Base-by-base conservation (phyloP, 2,797 vertebrate species). In the Euphonia xanthogaster region DNA sequence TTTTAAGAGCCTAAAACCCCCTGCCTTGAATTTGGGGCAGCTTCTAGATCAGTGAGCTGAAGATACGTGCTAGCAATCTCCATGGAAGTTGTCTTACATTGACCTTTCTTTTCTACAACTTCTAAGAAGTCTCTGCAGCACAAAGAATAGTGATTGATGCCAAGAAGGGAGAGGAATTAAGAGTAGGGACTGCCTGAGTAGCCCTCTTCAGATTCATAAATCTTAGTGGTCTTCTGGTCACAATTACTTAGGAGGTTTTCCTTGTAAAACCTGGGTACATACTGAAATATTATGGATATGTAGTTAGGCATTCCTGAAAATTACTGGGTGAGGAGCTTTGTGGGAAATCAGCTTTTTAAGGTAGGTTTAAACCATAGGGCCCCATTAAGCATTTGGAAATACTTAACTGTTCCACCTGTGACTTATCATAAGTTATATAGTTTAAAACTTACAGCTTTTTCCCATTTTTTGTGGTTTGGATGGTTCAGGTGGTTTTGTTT, bases 21-120 rank as follows among this genome's bases (percentile, higher is more conserved):
- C 20, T 90, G 37, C 33, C 33, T 40, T 1, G 3, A 60, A 48
- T 63, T 63, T 19, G 13, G 54, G 30, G 30, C 25, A 53, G n/a
- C 55, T 88, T 39, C 19, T 88, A 17, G 31, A 51, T 80, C 25
- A 65, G 2, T 1, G 5, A 57, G 27, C 44, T 88, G 27, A 68
- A 76, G 33, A n/a, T 20, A 4, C 0, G 1, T 7, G 6, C 15
- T 63, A 30, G 53, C 15, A 37, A 4, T 30, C 16, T n/a, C 30
- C 1, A 0, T 21, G n/a, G n/a, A 72, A 61, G 2, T 37, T 57
- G 16, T 54, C 23, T 68, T 37, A 6, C 14, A 47, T 7, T 40
- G 12, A 28, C 17, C 15, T 77, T 60, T 50, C 18, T 11, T 71
- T 62, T 55, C 30, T 67, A 20, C n/a, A 75, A 3, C 28, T 72